Evolutionary conservation across 2,888 invertebrate species (phyloP).

Genomic region (Epirrita christyi): DNA sequence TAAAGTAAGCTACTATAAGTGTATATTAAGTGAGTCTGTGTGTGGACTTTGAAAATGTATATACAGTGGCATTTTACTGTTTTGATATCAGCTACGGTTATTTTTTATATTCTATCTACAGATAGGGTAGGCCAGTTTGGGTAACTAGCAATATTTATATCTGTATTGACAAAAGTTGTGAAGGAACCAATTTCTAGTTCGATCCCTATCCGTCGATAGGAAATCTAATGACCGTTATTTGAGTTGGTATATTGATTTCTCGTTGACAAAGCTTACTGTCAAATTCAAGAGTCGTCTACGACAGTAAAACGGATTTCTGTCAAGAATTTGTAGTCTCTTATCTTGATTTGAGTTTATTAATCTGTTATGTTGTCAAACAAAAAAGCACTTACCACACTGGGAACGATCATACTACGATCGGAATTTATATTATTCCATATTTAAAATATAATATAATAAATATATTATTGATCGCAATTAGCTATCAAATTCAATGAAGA

Average conservation of each 20-base stretch:
- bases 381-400: too few species aligned
- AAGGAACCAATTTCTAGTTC: too few species aligned
- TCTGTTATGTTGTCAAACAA: too few species aligned
- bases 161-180: too few species aligned
- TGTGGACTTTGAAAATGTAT: constrained; percentile 19
- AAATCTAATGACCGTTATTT: constrained; percentile 4
- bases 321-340: too few species aligned
- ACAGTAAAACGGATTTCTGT: background rate
- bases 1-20: constrained; percentile 21
- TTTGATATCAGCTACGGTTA: background rate
- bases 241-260: too few species aligned
- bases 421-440: too few species aligned
- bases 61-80: constrained; percentile 5
- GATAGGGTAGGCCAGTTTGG: background rate
- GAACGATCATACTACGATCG: too few species aligned
- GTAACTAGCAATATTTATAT: background rate
- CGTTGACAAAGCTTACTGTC: background rate
- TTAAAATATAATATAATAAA: too few species aligned
- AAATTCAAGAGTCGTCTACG: background rate
- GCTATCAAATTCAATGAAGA: too few species aligned
- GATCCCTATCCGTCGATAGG: constrained; percentile 7
- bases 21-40: constrained; percentile 15
- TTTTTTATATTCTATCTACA: constrained; percentile 7
- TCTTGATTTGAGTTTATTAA: too few species aligned
- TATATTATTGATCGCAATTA: too few species aligned